These are phyloP conservation scores for Trichonephila clavipes DNA, from an alignment of 1,140 invertebrate species.

Conservation along the genomic window DNA sequence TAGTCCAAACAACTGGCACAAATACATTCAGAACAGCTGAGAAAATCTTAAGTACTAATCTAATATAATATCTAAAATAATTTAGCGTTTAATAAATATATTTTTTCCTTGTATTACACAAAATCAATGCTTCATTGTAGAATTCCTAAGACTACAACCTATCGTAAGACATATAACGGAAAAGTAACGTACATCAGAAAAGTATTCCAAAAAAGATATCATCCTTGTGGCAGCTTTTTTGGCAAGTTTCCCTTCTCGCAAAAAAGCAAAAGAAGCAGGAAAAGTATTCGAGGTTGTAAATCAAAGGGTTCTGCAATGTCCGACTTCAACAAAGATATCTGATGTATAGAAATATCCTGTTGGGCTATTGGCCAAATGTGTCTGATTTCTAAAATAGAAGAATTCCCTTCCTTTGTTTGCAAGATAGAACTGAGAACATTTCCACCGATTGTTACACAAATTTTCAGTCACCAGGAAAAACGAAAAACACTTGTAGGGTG, in stretches of 20 bases:
- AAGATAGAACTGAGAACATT: conserved; percentile 49
- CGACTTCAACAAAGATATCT: conserved; percentile 72
- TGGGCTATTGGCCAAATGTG: conserved; percentile 74
- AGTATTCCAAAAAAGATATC: not conserved
- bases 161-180: conserved; percentile 7
- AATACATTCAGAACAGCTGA: too few relatives aligned
- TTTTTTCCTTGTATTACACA: not conserved
- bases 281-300: conserved; percentile 72
- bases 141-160: not conserved
- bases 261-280: conserved; percentile 41
- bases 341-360: conserved; percentile 61
- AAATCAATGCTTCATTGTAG: not conserved
- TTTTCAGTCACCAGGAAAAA: conserved; percentile 55
- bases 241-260: conserved; percentile 59
- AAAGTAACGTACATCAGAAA: conserved; percentile 1
- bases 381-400: conserved; percentile 64
- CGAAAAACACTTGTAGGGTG: conserved; percentile 65
- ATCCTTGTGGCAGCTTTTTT: conserved; percentile 16
- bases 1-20: too few relatives aligned
- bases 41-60: too few relatives aligned
- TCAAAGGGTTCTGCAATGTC: conserved; percentile 52
- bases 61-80: too few relatives aligned
- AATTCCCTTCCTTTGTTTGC: conserved; percentile 46
- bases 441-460: conserved; percentile 70
- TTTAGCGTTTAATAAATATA: not conserved